These are phyloP conservation scores for Cerceris ruficornis DNA, from an alignment of 2,888 invertebrate species.

Conservation along the genomic window DNA sequence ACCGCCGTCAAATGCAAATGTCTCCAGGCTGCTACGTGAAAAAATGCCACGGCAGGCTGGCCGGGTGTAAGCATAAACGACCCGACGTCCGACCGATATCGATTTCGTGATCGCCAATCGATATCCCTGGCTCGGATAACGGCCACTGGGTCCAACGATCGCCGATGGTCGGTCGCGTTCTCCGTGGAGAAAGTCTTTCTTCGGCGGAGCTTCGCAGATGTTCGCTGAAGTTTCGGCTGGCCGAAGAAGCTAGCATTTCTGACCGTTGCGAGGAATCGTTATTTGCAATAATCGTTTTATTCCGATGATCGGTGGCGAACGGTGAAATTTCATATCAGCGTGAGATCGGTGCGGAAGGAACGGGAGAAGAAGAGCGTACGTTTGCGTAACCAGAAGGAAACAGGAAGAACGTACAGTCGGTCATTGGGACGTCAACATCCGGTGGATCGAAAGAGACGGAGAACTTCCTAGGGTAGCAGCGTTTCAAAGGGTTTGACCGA, in stretches of 20 bases:
- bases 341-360: no score
- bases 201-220: neutral
- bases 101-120: conserved; percentile 68
- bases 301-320: no score
- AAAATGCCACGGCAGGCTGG: conserved; percentile 48
- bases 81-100: conserved; percentile 58
- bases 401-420: neutral
- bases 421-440: conserved; percentile 25
- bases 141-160: conserved; percentile 40
- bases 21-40: conserved; percentile 54
- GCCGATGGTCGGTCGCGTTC: conserved; percentile 32
- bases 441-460: neutral
- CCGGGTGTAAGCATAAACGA: conserved; percentile 31
- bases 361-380: no score
- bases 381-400: neutral
- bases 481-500: neutral
- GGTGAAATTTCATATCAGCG: no score
- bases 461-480: neutral
- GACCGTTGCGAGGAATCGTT: no score
- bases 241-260: no score
- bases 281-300: no score
- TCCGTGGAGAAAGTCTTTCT: conserved; percentile 62
- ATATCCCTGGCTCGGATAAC: conserved; percentile 64
- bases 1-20: conserved; percentile 55
- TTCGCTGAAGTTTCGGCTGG: neutral